Base-by-base conservation (phyloP, 2,113 vertebrate species). In the Dolichotis patagonum region DNA sequence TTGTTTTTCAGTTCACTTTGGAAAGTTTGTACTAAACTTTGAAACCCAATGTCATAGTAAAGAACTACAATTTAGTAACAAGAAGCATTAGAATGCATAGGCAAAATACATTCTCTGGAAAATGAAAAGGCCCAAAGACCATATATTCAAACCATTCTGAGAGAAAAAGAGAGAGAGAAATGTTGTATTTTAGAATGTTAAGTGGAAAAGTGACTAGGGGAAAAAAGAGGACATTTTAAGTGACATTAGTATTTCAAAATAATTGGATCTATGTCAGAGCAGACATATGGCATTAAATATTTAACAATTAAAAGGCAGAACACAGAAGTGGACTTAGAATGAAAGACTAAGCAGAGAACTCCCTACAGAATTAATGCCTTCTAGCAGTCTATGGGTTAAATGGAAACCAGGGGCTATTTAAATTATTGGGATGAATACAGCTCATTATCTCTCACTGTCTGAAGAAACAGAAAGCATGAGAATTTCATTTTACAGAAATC, bases 381-480 rank as follows among this genome's bases (percentile, higher is more conserved):
- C 97, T 96, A 93, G 35, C 97, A 97, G 94, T 94, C 85, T 58
- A 85, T 46, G 49, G 88, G 95, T 93, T 97, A 93, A 97, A 94
- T 93, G 96, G 94, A 97, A 98, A 41, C 90, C 96, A 82, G 22
- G 82, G 92, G 86, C 12, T 95, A 86, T 91, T 97, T 97, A 97
- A 98, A 93, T 98, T 97, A 94, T 85, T 96, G 85, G 97, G 91
- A 90, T 96, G 91, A 97, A 94, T 88, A 95, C 65, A 35, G 1
- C 69, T 85, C 98, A 88, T 97, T 91, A 97, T 97, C 97, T 94
- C 95, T 97, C 98, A 97, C 95, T 94, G 87, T 97, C 97, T 98
- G 95, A 96, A 87, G 78, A 73, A 94, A 52, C 91, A 90, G 30
- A 67, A 93, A 84, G 75, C 58, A 83, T 16, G 13, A 54, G 16